Percentiles rank a stretch among this genome's conserved stretches.
These are phyloP conservation scores for Epinotia nisella DNA, from an alignment of 2,888 invertebrate genomes.

Conservation along the genomic window DNA sequence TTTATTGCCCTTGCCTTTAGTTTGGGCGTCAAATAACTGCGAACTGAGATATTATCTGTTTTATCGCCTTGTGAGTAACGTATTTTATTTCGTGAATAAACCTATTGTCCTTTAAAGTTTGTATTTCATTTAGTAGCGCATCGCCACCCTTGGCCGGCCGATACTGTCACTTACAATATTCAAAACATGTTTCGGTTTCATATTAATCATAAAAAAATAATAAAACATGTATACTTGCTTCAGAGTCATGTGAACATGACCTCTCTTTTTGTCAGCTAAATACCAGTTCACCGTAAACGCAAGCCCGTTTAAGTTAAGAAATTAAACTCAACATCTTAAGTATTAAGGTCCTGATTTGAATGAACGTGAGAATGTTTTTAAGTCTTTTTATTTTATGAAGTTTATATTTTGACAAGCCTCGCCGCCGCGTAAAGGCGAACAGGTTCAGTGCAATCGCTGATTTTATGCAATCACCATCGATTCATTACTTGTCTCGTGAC, in stretches of 20 bases:
- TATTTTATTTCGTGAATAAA: too few relatives aligned
- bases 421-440: conserved; percentile 60
- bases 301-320: background rate
- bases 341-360: conserved; percentile 1
- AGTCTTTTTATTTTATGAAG: conserved; percentile 1
- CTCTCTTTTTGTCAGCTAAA: conserved; percentile 45
- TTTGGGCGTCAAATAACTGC: too few relatives aligned
- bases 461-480: conserved; percentile 71
- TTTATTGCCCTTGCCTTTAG: too few relatives aligned
- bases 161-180: conserved; percentile 1
- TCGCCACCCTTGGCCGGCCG: too few relatives aligned
- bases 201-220: conserved; percentile 29
- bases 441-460: conserved; percentile 65
- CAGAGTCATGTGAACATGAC: conserved; percentile 48
- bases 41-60: too few relatives aligned
- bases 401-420: conserved; percentile 47
- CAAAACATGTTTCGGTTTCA: conserved; percentile 15
- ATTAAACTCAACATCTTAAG: background rate
- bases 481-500: conserved; percentile 65
- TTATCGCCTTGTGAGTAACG: too few relatives aligned
- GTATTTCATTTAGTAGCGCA: too few relatives aligned
- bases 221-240: conserved; percentile 34
- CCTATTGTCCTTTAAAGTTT: too few relatives aligned
- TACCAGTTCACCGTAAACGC: background rate
- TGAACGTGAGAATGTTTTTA: background rate